Percentiles rank a stretch among this genome's conserved stretches.
phyloP scores from a whole-genome alignment of 2,113 vertebrate genomes.

The Cynocephalus volans region DNA sequence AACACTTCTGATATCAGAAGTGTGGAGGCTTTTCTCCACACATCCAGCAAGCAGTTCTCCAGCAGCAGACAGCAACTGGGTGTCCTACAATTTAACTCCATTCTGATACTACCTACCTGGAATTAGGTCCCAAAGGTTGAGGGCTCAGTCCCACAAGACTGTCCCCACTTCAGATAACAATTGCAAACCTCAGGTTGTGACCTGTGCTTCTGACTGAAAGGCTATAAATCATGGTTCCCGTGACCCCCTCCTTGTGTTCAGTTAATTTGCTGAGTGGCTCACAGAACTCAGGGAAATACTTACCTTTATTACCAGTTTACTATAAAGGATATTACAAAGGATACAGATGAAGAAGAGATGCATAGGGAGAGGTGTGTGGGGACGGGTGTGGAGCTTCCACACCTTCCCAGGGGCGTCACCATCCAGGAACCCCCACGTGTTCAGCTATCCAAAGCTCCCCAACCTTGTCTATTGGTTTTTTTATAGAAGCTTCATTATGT shows the following conservation, averaged over 20 bases:
- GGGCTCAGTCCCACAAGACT: neutral
- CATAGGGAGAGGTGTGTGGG: too few species aligned
- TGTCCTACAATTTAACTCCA: neutral
- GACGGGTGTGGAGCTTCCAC: neutral
- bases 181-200: neutral
- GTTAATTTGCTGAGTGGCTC: neutral
- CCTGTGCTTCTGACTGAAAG: neutral
- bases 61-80: neutral
- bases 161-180: neutral
- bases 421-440: neutral
- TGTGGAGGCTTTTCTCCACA: neutral
- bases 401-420: fast-evolving
- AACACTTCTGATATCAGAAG: neutral
- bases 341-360: neutral
- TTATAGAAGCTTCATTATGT: neutral
- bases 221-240: neutral
- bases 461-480: neutral
- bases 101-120: neutral
- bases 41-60: neutral
- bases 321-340: neutral
- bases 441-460: neutral
- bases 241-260: neutral
- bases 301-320: too few species aligned
- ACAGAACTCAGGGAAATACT: neutral
- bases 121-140: neutral